These are phyloP conservation scores for Elgaria multicarinata DNA, from an alignment of 2,113 vertebrate species.

Conservation along the genomic window DNA sequence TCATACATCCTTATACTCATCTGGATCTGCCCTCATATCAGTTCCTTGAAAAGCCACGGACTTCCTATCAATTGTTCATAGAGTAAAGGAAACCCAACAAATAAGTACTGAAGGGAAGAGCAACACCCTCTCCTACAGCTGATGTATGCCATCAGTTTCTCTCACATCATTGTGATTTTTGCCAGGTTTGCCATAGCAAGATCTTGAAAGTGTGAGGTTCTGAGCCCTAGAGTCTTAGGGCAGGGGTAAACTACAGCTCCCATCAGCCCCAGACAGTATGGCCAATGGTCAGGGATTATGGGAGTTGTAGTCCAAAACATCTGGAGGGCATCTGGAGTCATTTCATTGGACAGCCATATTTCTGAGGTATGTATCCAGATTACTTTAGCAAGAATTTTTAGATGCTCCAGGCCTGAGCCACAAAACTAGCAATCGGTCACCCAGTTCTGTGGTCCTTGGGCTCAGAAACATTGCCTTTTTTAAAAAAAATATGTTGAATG, in stretches of 20 bases:
- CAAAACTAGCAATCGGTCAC: neutral
- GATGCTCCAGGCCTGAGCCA: neutral
- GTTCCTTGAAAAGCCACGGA: neutral
- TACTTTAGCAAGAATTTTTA: neutral
- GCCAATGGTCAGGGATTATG: neutral
- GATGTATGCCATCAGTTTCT: neutral
- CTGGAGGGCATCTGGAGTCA: no score
- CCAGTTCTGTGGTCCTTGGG: slow-evolving; percentile 18
- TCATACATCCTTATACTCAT: neutral
- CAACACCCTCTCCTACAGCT: neutral
- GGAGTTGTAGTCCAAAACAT: neutral
- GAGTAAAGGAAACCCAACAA: no score
- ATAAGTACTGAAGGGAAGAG: neutral
- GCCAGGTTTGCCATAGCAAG: neutral
- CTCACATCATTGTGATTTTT: neutral
- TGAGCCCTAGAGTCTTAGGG: no score
- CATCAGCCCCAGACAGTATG: no score
- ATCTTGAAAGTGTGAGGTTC: neutral
- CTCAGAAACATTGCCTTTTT: slow-evolving; percentile 53
- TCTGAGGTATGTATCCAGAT: neutral
- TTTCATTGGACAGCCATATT: neutral
- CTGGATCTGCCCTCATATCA: neutral
- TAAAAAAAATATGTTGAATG: slow-evolving; percentile 27
- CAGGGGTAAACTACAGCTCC: no score
- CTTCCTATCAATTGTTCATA: neutral